These are phyloP conservation scores for Drosophila ercepeae DNA, from an alignment of 1,140 invertebrate genomes.

Conservation along the genomic window DNA sequence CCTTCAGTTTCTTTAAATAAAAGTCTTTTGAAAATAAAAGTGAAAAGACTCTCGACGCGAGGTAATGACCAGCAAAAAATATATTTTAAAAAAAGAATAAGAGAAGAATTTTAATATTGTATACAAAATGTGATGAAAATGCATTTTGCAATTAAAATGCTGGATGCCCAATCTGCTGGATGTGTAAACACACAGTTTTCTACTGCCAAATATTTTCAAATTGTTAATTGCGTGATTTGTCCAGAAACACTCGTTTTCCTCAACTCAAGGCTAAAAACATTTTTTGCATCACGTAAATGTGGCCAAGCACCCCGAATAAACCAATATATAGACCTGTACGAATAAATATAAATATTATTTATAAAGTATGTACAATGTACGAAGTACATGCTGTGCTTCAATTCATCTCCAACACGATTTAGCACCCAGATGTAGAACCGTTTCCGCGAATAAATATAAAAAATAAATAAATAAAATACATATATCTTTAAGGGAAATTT, in stretches of 20 bases:
- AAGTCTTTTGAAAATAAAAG: constrained; percentile 33
- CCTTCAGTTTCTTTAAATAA: constrained; percentile 24
- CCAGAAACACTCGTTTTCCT: constrained; percentile 29
- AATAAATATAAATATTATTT: constrained; percentile 16
- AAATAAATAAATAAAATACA: constrained; percentile 25
- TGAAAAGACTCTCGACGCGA: not conserved
- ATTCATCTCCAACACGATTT: constrained; percentile 47
- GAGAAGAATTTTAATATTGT: constrained; percentile 9
- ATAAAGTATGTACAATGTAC: constrained; percentile 43
- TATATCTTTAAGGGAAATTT: constrained; percentile 1
- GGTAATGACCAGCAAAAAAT: constrained; percentile 11
- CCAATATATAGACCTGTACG: constrained; percentile 7
- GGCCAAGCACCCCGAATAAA: constrained; percentile 57
- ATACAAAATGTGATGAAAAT: constrained; percentile 22
- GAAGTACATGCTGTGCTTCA: constrained; percentile 49
- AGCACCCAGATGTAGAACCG: constrained; percentile 23
- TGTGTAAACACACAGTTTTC: constrained; percentile 30
- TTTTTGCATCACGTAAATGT: constrained; percentile 54
- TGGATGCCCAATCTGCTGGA: not conserved
- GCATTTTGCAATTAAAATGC: constrained; percentile 11
- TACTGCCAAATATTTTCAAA: constrained; percentile 12
- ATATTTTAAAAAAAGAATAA: not conserved
- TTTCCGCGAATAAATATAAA: constrained; percentile 39
- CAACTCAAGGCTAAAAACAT: constrained; percentile 60
- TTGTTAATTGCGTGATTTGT: constrained; percentile 34